Conservation (phyloP, 2,113 vertebrate species). For the Hoplias malabaricus region DNA sequence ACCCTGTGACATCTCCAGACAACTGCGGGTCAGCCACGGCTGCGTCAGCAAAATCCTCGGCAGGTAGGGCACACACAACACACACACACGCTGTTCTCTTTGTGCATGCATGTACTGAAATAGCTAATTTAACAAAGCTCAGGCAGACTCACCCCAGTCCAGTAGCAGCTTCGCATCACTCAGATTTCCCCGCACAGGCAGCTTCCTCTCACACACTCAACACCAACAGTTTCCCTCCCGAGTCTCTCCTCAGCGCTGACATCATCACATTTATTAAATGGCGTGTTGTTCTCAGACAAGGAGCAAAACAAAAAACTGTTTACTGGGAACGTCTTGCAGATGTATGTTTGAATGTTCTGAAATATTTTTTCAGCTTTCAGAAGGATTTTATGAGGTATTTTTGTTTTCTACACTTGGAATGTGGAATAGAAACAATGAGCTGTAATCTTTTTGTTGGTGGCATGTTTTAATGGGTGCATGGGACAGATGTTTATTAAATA, state of each 20-base stretch:
- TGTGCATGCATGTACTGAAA: conserved; percentile 37
- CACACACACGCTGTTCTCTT: conserved; percentile 60
- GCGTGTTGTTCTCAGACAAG: conserved; percentile 22
- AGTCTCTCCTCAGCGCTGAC: conserved; percentile 7
- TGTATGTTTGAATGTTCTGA: conserved; percentile 70
- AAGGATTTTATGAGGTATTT: conserved; percentile 82
- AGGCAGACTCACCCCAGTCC: background rate
- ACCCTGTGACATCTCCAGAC: conserved; percentile 98
- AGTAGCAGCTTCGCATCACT: background rate
- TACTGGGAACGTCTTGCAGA: conserved; percentile 49
- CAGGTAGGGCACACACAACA: conserved; percentile 83
- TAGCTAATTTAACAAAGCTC: background rate
- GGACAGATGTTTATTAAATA: conserved; percentile 43
- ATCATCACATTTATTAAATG: conserved; percentile 24
- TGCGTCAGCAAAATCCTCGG: conserved; percentile 99
- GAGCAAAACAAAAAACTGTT: conserved; percentile 33
- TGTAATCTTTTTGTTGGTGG: conserved; percentile 64
- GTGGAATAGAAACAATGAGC: conserved; percentile 68
- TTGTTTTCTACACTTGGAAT: conserved; percentile 78
- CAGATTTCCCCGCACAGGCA: background rate
- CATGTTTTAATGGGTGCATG: conserved; percentile 72
- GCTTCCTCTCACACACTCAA: no score
- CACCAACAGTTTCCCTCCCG: background rate
- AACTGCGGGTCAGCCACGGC: conserved; percentile 98
- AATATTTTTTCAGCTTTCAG: conserved; percentile 81